Evolutionary conservation across 2,797 vertebrate species (phyloP).

Genomic region (Falco peregrinus): DNA sequence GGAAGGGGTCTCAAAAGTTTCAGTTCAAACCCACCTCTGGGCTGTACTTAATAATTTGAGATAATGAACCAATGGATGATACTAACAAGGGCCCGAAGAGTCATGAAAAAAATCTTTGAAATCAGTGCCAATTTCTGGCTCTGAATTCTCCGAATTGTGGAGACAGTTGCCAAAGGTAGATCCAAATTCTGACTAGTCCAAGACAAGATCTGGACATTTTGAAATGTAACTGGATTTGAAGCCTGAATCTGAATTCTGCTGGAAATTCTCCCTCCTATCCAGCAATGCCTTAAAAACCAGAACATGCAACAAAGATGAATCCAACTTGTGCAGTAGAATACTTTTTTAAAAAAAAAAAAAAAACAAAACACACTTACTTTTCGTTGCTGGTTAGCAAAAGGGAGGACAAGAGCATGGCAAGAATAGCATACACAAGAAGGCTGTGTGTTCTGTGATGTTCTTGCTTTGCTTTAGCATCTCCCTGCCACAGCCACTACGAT

Average conservation of each 20-base stretch:
- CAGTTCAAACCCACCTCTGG: not conserved
- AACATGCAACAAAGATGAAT: not conserved
- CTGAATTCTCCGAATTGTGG: not conserved
- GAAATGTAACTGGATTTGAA: not conserved
- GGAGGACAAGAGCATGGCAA: no score
- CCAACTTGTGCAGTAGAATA: not conserved
- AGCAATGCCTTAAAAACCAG: not conserved
- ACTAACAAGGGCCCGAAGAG: not conserved
- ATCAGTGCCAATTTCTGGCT: not conserved
- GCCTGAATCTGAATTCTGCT: not conserved
- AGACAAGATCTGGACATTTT: not conserved
- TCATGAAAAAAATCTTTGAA: not conserved
- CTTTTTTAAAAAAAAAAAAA: no score
- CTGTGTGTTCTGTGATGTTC: not conserved
- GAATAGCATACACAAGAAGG: accelerated
- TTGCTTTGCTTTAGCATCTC: not conserved
- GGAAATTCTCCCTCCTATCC: not conserved
- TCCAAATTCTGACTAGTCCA: constrained; percentile 2
- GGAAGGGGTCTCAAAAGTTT: not conserved
- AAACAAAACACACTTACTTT: not conserved
- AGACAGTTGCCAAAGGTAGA: not conserved
- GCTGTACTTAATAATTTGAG: not conserved
- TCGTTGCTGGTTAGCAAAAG: not conserved
- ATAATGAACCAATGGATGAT: not conserved
- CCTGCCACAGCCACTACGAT: not conserved